Evolutionary conservation across 2,797 vertebrate species (phyloP).

Genomic region (Rousettus madagascariensis): DNA sequence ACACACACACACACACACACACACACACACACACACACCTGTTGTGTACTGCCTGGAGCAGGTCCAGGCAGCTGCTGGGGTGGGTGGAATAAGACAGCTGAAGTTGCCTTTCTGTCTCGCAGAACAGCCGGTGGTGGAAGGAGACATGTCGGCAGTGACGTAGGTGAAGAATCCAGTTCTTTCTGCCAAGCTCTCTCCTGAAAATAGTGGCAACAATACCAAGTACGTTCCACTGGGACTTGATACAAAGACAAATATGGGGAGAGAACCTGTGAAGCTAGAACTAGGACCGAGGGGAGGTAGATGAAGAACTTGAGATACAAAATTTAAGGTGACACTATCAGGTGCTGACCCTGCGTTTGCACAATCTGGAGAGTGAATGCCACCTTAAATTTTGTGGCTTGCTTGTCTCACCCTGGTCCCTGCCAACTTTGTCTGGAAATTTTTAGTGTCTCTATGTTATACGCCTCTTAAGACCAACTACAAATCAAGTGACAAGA

Average conservation of each 20-base stretch:
- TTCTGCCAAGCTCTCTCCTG: not conserved
- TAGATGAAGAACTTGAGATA: not conserved
- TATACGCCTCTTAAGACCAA: not conserved
- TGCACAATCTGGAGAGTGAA: not conserved
- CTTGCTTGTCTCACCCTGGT: not conserved
- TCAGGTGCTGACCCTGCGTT: not conserved
- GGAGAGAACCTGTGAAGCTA: not conserved
- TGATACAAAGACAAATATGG: not conserved
- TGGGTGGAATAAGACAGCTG: conserved; percentile 58
- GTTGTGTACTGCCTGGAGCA: not conserved
- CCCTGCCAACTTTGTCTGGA: not conserved
- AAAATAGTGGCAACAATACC: not conserved
- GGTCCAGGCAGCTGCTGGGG: conserved; percentile 43
- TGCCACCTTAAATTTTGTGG: not conserved
- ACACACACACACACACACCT: not conserved
- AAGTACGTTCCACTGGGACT: not conserved
- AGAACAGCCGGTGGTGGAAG: conserved; percentile 18
- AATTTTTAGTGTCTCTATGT: not conserved
- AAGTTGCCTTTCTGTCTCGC: not conserved
- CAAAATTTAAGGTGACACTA: not conserved
- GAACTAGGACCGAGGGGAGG: not conserved
- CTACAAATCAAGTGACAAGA: not conserved
- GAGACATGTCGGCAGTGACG: not conserved
- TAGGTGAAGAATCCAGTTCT: not conserved
- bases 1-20: not conserved